These are phyloP conservation scores for Trichogramma evanescens DNA, from an alignment of 2,888 invertebrate genomes.

Conservation along the genomic window DNA sequence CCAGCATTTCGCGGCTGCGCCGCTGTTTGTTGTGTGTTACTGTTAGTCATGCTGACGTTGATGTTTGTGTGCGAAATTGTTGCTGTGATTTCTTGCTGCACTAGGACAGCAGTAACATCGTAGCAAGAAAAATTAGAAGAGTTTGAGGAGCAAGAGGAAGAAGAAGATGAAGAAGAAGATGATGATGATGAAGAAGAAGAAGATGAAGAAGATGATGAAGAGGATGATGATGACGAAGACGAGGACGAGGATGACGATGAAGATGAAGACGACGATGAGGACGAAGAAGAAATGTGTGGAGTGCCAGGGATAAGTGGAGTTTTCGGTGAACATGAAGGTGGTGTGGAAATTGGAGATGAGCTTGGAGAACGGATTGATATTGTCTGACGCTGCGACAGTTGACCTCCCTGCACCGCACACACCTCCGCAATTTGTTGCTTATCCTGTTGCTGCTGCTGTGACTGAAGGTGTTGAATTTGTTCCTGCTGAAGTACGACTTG, in stretches of 20 bases:
- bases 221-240: constrained; percentile 4
- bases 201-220: constrained; percentile 6
- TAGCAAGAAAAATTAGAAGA: background rate
- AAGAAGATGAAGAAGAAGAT: constrained; percentile 21
- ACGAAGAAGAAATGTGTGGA: constrained; percentile 33
- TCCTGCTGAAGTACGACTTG: background rate
- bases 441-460: constrained; percentile 23
- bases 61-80: too few relatives aligned
- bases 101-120: too few relatives aligned
- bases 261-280: constrained; percentile 34
- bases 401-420: constrained; percentile 48
- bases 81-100: too few relatives aligned
- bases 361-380: constrained; percentile 45
- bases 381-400: constrained; percentile 44
- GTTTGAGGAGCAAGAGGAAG: constrained; percentile 5
- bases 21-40: too few relatives aligned
- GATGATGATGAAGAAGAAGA: constrained; percentile 22
- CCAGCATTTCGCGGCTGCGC: too few relatives aligned
- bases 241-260: constrained; percentile 7
- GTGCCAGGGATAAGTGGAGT: constrained; percentile 40
- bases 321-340: constrained; percentile 40
- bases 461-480: background rate
- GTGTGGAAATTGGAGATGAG: constrained; percentile 35
- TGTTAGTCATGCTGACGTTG: too few relatives aligned
- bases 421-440: constrained; percentile 45